phyloP scores from a whole-genome alignment of 1,140 invertebrate species.

The Helicoverpa zea region DNA sequence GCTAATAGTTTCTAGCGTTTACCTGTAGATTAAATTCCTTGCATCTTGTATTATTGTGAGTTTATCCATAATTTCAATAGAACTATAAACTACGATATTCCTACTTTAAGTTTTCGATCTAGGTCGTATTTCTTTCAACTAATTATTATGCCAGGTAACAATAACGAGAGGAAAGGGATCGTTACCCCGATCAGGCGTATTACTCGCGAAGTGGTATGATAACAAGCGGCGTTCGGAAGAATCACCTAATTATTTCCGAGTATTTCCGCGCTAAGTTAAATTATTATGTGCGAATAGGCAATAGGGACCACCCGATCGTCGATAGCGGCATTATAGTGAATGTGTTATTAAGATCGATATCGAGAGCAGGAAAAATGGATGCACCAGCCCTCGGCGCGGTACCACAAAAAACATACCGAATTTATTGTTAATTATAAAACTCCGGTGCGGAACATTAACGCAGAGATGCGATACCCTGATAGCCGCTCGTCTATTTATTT shows the following conservation, averaged over 20 bases:
- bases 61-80: neutral
- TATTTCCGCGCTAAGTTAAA: conserved; percentile 49
- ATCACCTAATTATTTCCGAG: conserved; percentile 78
- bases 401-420: conserved; percentile 83
- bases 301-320: conserved; percentile 64
- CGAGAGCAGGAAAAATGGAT: conserved; percentile 75
- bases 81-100: no score
- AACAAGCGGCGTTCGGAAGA: conserved; percentile 50
- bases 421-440: conserved; percentile 87
- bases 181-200: neutral
- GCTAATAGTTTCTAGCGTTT: neutral
- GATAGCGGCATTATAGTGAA: conserved; percentile 57
- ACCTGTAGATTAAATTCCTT: neutral
- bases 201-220: conserved; percentile 12
- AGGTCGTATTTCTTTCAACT: neutral
- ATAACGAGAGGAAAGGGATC: neutral
- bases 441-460: conserved; percentile 82
- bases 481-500: conserved; percentile 83
- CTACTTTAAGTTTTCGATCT: neutral
- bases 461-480: conserved; percentile 80
- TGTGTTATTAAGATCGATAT: conserved; percentile 76
- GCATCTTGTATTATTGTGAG: neutral
- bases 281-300: conserved; percentile 58
- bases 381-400: conserved; percentile 63
- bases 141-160: neutral